Percentiles rank a stretch among this genome's conserved stretches.
Conservation (phyloP, 1,140 invertebrate species). For the Lamellibrachia luymesi region DNA sequence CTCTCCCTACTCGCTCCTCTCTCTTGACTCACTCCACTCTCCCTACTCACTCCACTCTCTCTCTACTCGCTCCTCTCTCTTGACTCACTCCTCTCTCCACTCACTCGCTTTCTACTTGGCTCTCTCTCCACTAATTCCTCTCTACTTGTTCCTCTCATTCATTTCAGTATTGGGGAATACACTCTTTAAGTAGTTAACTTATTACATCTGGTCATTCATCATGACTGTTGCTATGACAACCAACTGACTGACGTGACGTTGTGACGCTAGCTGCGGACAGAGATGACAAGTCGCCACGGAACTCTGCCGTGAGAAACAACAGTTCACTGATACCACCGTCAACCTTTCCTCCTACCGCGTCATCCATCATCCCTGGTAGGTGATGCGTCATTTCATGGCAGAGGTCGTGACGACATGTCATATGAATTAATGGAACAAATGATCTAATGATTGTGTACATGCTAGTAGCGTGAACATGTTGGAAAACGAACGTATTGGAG, state of each 20-base stretch:
- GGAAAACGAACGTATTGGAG: background rate
- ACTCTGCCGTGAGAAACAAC: background rate
- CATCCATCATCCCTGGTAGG: background rate
- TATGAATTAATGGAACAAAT: too few species aligned
- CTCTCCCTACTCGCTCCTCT: too few species aligned
- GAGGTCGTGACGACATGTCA: background rate
- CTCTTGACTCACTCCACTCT: too few species aligned
- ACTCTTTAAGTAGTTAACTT: conserved; percentile 3
- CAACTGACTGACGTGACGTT: background rate
- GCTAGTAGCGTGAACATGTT: too few species aligned
- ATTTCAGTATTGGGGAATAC: background rate
- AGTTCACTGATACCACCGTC: background rate
- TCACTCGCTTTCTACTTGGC: too few species aligned
- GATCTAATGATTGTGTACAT: too few species aligned
- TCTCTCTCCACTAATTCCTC: background rate
- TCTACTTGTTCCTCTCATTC: background rate
- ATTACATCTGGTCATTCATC: background rate
- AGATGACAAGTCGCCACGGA: background rate
- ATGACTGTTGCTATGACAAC: background rate
- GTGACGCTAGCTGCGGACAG: background rate
- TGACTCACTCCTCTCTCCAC: too few species aligned
- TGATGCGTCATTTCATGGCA: background rate
- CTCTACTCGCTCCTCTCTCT: too few species aligned
- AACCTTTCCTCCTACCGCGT: background rate
- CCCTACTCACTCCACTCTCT: too few species aligned